phyloP scores from a whole-genome alignment of 2,888 invertebrate species.

The Epirrhoe tristata region DNA sequence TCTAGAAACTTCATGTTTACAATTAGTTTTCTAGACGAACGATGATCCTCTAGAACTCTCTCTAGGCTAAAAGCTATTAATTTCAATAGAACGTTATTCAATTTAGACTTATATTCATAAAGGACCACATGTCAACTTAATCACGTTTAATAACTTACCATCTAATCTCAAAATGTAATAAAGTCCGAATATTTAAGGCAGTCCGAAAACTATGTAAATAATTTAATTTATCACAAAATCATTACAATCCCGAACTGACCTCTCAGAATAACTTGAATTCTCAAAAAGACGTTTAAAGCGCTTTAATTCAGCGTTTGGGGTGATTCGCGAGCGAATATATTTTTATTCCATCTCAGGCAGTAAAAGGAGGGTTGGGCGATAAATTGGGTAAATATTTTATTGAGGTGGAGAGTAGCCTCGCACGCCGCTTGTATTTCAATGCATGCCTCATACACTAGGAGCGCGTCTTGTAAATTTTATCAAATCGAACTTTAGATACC shows the following conservation, averaged over 20 bases:
- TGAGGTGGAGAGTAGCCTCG: slow-evolving; percentile 38
- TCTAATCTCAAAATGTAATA: too few relatives aligned
- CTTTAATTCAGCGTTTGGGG: slow-evolving; percentile 34
- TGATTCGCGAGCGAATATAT: slow-evolving; percentile 40
- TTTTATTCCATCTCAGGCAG: slow-evolving; percentile 45
- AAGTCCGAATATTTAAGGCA: neutral
- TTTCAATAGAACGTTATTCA: too few relatives aligned
- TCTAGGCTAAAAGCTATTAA: too few relatives aligned
- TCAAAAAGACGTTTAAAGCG: slow-evolving; percentile 25
- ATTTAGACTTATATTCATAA: too few relatives aligned
- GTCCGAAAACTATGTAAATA: neutral
- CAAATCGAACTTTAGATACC: slow-evolving; percentile 19
- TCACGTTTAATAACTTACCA: too few relatives aligned
- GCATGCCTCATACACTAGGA: slow-evolving; percentile 27
- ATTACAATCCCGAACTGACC: slow-evolving; percentile 5
- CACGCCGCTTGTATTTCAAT: slow-evolving; percentile 30
- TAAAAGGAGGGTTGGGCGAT: slow-evolving; percentile 47
- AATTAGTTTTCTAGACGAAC: too few relatives aligned
- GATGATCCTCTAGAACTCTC: too few relatives aligned
- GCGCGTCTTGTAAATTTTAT: slow-evolving; percentile 20
- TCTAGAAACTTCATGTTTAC: neutral
- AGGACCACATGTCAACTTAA: too few relatives aligned
- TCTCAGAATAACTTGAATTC: slow-evolving; percentile 17
- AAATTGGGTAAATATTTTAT: slow-evolving; percentile 57
- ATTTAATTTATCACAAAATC: neutral